Evolutionary conservation across 2,888 invertebrate species (phyloP).

Genomic region (Acanthacorydalis orientalis): DNA sequence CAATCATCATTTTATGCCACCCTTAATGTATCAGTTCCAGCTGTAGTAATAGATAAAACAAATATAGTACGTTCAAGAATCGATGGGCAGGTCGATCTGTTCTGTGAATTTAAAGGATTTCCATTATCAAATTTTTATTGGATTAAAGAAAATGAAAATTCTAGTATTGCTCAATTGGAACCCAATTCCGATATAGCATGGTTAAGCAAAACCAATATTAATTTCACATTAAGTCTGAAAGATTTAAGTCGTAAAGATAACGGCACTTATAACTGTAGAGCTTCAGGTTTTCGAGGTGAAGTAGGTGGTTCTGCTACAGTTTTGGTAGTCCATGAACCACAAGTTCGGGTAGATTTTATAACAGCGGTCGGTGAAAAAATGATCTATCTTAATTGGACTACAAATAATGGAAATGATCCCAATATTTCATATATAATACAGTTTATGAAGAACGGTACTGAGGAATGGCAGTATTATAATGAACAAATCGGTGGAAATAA

Average conservation of each 20-base stretch:
- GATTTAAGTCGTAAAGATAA: constrained; percentile 51
- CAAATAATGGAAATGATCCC: constrained; percentile 56
- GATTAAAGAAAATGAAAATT: constrained; percentile 35
- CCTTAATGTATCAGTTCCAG: constrained; percentile 29
- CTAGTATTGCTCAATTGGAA: constrained; percentile 22
- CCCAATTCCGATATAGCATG: constrained; percentile 22
- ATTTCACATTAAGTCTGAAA: constrained; percentile 37
- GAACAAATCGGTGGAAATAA: constrained; percentile 44
- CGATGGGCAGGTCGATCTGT: constrained; percentile 30
- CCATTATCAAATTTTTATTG: constrained; percentile 37
- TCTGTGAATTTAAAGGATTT: constrained; percentile 39
- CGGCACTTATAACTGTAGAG: constrained; percentile 46
- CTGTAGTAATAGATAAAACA: constrained; percentile 29
- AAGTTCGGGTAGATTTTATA: constrained; percentile 49
- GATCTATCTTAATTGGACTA: constrained; percentile 70
- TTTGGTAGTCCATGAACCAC: constrained; percentile 50
- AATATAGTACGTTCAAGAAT: constrained; percentile 30
- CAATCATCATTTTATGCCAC: constrained; percentile 2
- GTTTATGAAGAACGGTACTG: constrained; percentile 33
- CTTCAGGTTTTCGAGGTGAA: constrained; percentile 16
- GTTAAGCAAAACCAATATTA: constrained; percentile 38
- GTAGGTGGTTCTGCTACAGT: constrained; percentile 25
- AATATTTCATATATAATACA: constrained; percentile 36
- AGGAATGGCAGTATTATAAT: constrained; percentile 38
- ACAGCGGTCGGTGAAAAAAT: constrained; percentile 59